phyloP scores from a whole-genome alignment of 2,797 vertebrate genomes.

The Eleutherodactylus coqui region DNA sequence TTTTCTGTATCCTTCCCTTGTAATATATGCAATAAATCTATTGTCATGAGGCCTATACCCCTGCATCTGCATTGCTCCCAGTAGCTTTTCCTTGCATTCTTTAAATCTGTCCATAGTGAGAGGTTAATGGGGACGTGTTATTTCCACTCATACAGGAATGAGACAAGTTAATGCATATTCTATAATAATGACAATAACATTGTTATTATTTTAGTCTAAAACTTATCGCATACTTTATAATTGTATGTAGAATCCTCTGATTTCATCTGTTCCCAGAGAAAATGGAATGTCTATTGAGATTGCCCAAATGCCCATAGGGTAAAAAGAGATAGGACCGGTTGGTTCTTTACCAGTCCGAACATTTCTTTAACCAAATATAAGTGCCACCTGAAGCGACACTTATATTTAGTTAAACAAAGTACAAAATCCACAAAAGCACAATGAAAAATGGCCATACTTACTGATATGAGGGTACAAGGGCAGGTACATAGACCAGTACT shows the following conservation, averaged over 20 bases:
- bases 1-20: conserved; percentile 68
- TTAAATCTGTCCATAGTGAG: conserved; percentile 41
- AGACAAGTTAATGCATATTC: conserved; percentile 8
- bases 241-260: neutral
- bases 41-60: conserved; percentile 73
- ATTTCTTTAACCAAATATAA: no score
- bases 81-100: conserved; percentile 65
- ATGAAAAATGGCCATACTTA: no score
- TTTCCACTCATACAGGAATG: conserved; percentile 5
- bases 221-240: neutral
- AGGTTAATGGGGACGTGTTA: conserved; percentile 49
- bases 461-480: no score
- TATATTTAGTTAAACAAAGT: no score
- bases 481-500: no score
- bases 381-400: no score
- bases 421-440: no score
- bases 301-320: no score
- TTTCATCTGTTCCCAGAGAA: neutral
- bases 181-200: conserved; percentile 4
- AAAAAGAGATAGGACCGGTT: no score
- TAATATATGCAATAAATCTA: conserved; percentile 71
- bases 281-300: no score
- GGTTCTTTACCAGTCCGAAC: no score
- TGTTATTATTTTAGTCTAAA: neutral
- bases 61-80: conserved; percentile 73